phyloP scores from a whole-genome alignment of 2,888 invertebrate genomes.

The Palloptera scutellata region DNA sequence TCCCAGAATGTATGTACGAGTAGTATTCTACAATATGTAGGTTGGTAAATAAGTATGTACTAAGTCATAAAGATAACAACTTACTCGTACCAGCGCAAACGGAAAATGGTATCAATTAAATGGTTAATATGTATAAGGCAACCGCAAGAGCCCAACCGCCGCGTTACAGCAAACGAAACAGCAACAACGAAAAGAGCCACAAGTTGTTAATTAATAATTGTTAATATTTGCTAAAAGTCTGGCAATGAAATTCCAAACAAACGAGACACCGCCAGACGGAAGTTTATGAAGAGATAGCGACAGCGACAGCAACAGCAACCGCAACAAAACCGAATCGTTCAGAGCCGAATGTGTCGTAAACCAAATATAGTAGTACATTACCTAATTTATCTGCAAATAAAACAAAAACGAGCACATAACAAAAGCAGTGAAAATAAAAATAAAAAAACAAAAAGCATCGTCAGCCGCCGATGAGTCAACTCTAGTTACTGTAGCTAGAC shows the following conservation, averaged over 20 bases:
- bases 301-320: constrained; percentile 38
- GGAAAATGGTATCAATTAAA: too few relatives aligned
- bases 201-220: constrained; percentile 57
- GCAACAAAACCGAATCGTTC: neutral
- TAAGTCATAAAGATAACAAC: too few relatives aligned
- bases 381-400: neutral
- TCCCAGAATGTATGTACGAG: too few relatives aligned
- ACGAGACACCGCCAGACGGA: constrained; percentile 19
- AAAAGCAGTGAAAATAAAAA: neutral
- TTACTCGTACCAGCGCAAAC: too few relatives aligned
- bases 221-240: constrained; percentile 59
- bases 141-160: neutral
- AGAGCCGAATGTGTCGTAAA: neutral
- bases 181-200: constrained; percentile 14
- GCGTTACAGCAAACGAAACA: constrained; percentile 5
- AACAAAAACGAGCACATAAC: neutral
- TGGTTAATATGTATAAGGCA: neutral
- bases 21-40: too few relatives aligned
- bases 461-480: too few relatives aligned
- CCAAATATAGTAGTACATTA: neutral
- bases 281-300: constrained; percentile 2
- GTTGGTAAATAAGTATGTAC: too few relatives aligned
- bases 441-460: neutral
- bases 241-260: constrained; percentile 54
- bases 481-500: too few relatives aligned